phyloP scores from a whole-genome alignment of 2,888 invertebrate species.

The Belgica antarctica region DNA sequence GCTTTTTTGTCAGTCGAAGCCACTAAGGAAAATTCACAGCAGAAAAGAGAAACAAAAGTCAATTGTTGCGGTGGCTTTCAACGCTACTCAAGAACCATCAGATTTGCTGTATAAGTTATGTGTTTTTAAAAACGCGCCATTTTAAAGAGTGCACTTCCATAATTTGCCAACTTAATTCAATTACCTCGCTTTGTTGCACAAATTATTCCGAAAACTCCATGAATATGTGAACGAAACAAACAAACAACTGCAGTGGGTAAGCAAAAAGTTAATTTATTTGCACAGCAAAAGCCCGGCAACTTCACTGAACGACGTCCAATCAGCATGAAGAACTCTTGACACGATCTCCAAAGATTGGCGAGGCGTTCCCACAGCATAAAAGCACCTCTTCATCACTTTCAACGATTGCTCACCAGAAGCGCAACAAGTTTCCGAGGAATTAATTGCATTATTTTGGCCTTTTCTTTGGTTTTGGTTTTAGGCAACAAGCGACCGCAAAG shows the following conservation, averaged over 20 bases:
- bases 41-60: neutral
- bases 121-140: constrained; percentile 3
- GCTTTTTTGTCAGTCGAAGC: neutral
- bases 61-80: neutral
- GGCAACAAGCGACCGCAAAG: constrained; percentile 13
- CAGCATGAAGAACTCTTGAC: neutral
- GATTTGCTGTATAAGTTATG: neutral
- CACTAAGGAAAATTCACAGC: neutral
- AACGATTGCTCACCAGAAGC: neutral
- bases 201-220: constrained; percentile 11
- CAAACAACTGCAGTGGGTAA: neutral
- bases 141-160: neutral
- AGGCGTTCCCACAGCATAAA: too few species aligned
- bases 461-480: neutral
- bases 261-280: constrained; percentile 2
- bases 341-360: neutral
- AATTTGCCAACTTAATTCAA: constrained; percentile 2
- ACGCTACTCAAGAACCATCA: neutral
- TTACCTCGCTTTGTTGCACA: neutral
- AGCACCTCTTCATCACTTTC: too few species aligned
- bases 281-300: constrained; percentile 9
- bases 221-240: neutral
- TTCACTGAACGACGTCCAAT: constrained; percentile 24
- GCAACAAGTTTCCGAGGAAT: neutral
- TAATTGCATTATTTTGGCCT: constrained; percentile 29